Base-by-base conservation (phyloP, 2,113 vertebrate genomes). In the Vanacampus margaritifer region DNA sequence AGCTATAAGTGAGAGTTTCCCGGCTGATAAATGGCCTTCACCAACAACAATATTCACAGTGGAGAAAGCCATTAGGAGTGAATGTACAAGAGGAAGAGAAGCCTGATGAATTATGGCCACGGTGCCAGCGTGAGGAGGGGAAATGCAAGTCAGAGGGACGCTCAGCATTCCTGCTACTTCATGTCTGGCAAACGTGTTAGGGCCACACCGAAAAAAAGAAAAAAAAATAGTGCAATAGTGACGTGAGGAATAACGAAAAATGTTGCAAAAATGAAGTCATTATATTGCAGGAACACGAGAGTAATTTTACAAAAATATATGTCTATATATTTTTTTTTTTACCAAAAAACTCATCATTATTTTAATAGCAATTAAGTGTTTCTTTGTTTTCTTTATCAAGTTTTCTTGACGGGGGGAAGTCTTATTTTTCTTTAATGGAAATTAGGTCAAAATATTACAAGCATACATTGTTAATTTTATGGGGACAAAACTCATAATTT, bases 41-140 rank as follows among this genome's bases (percentile, higher is more conserved):
- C 79, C 67, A 78, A 72, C 51, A 76, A 58, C 43, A 51, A 39
- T 82, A 74, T 72, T 78, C 73, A 75, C 69, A 78, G 53, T 48
- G 37, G 21, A 24, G 59, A 59, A 63, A 72, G 32, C 60, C 62
- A 65, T 79, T 65, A 71, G 62, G 67, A 83, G 69, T 59, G 63
- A 80, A 78, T 72, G 36, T 79, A 72, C 67, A 82, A 26, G 19
- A 68, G 37, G 66, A 3, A 64, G 58, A 73, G 72, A 73, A 60
- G 43, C 57, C 65, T 82, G 69, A 70, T 84, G 60, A 69, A 72
- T 74, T 79, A 75, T 39, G 51, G 71, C 65, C 51, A 13, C 43
- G 21, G 13, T 62, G 13, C 23, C 23, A 23, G 37, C 13, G 2
- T 61, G 59, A 61, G 36, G 32, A 61, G 23, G 58, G 37, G 23